Evolutionary conservation across 1,140 invertebrate genomes (phyloP), one percentile per base, ranked within the genome.

Genomic region (Oedothorax gibbosus): DNA sequence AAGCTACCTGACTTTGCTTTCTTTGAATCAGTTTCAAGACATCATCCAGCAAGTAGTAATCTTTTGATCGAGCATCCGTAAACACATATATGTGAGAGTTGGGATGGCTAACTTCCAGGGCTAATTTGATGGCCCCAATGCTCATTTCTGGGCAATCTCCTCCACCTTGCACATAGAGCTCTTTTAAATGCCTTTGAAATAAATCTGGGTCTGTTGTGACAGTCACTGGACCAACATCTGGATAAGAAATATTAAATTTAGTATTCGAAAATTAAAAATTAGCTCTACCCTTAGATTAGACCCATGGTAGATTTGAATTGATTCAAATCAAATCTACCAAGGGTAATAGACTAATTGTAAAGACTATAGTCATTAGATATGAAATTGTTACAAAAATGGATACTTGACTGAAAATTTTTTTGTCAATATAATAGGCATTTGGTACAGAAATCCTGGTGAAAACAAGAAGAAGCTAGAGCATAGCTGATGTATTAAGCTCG

Each of bases 81-180:
- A 95, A 95, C 1, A 95, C 94, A 88, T 94, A 95, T 54, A 95
- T 91, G 88, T 92, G 94, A 0, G 94, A 95, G 73, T 92, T 90
- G 0, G 94, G 94, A 10, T 93, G 88, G 54, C 93, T 92, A 12
- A 92, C 91, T 81, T 94, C 91, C 4, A 95, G 89, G 0, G 94
- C 94, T 85, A 91, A 88, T 53, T 91, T 91, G 53, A 95, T 93
- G 3, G 93, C 94, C 0, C 90, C 90, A 10, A 95, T 88, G 12
- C 93, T 92, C 91, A 92, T 94, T 89, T 95, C 94, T 0, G 94
- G 94, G 89, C 94, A 95, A 87, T 95, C 94, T 0, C 93, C 93
- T n/a, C 94, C 94, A 0, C 94, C 93, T 68, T 92, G 91, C 11
- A 95, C 92, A n/a, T 90, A 90, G 1, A 95, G 90, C 21, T 91